A percentile compares a stretch with the other conserved stretches of the same genome.
Evolutionary conservation across 2,797 vertebrate genomes (phyloP).

Genomic region (Pelodytes ibericus): DNA sequence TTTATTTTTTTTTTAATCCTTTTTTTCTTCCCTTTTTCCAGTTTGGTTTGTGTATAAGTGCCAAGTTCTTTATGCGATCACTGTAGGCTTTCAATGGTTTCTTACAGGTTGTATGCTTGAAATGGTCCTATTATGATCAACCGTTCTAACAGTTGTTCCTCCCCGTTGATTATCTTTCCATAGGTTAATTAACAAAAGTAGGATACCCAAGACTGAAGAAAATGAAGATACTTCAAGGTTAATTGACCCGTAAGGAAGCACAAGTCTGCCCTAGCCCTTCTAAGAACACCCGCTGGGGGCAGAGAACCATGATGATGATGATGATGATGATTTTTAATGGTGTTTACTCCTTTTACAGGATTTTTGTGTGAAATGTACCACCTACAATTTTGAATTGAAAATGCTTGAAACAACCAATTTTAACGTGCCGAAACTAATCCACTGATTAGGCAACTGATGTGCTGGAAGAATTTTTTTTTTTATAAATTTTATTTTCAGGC

Average conservation of each 20-base stretch:
- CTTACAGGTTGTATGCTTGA: slow-evolving; percentile 84
- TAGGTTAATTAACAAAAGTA: slow-evolving; percentile 99
- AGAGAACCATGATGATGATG: slow-evolving; percentile 80
- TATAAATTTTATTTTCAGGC: slow-evolving; percentile 33
- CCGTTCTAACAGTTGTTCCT: slow-evolving; percentile 97
- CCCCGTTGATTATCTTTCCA: slow-evolving; percentile 99
- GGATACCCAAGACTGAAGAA: slow-evolving; percentile 96
- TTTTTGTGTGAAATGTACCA: slow-evolving; percentile 57
- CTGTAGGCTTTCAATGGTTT: slow-evolving; percentile 74
- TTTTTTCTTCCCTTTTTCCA: slow-evolving; percentile 54
- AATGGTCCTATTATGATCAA: slow-evolving; percentile 72
- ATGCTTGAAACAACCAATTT: background rate
- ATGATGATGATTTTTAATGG: too few relatives aligned
- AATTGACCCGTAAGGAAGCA: slow-evolving; percentile 97
- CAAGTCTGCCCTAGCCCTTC: slow-evolving; percentile 89
- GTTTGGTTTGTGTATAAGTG: slow-evolving; percentile 33
- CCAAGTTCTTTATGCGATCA: slow-evolving; percentile 65
- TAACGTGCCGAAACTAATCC: too few relatives aligned
- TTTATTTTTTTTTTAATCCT: slow-evolving; percentile 59
- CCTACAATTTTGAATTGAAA: slow-evolving; percentile 58
- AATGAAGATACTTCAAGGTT: slow-evolving; percentile 96
- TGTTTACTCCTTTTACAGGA: slow-evolving; percentile 84
- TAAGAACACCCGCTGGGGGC: slow-evolving; percentile 88
- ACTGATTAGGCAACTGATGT: too few relatives aligned
- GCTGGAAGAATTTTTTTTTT: slow-evolving; percentile 46